A percentile compares a stretch with the other conserved stretches of the same genome.
phyloP scores from a whole-genome alignment of 2,888 invertebrate genomes.

The Nebria salina region DNA sequence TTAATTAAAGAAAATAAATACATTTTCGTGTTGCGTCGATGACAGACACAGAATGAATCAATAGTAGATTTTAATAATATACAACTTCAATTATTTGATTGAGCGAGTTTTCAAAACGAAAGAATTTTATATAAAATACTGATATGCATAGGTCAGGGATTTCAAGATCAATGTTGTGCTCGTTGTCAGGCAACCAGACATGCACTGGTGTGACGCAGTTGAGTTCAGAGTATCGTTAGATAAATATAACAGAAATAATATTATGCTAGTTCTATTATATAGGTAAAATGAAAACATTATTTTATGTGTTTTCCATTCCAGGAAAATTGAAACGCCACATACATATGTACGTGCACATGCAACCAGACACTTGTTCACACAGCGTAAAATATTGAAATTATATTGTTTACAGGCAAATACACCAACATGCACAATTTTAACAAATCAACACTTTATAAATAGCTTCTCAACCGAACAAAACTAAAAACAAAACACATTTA shows the following conservation, averaged over 20 bases:
- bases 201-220: conserved; percentile 23
- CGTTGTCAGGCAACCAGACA: conserved; percentile 28
- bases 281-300: too few species aligned
- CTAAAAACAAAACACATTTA: background rate
- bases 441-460: background rate
- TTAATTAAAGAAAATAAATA: too few species aligned
- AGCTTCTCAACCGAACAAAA: background rate
- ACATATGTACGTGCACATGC: background rate
- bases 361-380: background rate
- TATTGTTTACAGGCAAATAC: conserved; percentile 16
- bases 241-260: background rate
- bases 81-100: too few species aligned
- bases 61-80: too few species aligned
- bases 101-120: too few species aligned
- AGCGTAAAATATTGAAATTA: conserved; percentile 9
- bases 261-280: background rate
- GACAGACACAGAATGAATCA: too few species aligned
- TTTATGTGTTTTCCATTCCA: too few species aligned
- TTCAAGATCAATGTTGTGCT: conserved; percentile 37
- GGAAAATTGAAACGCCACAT: background rate
- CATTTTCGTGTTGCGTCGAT: too few species aligned
- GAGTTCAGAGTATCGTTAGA: background rate
- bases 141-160: conserved; percentile 36
- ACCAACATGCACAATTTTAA: background rate
- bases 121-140: background rate